phyloP scores from a whole-genome alignment of 1,140 invertebrate species.

The Aphaenogaster ashmeadi region DNA sequence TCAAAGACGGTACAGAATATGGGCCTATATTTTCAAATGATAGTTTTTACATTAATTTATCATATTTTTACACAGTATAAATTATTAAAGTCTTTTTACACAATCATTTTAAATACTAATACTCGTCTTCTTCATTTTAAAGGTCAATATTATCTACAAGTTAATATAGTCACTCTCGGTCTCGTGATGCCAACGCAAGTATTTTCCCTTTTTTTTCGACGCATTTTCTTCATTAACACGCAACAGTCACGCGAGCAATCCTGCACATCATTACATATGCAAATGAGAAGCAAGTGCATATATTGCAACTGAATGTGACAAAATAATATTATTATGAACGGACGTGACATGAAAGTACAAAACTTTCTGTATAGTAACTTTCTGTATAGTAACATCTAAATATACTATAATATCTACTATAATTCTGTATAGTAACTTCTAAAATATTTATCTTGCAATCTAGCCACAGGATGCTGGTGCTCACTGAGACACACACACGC shows the following conservation, averaged over 20 bases:
- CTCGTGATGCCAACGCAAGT: not conserved
- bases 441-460: not conserved
- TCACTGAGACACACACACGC: not conserved
- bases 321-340: not conserved
- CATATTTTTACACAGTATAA: not conserved
- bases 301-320: not conserved
- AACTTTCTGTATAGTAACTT: not conserved
- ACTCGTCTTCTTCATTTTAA: not conserved
- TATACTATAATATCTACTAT: too few relatives aligned
- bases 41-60: not conserved
- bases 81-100: not conserved
- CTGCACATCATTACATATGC: not conserved
- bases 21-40: not conserved
- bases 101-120: not conserved
- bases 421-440: too few relatives aligned
- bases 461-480: not conserved
- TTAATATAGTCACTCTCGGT: not conserved
- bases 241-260: constrained; percentile 44
- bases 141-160: not conserved
- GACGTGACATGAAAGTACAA: not conserved
- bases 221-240: not conserved
- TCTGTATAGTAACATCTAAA: too few relatives aligned
- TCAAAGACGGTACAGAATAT: too few relatives aligned
- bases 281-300: constrained; percentile 10
- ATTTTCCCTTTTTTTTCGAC: not conserved